Base-by-base conservation (phyloP, 2,888 invertebrate species). In the Diadegma fenestrale region DNA sequence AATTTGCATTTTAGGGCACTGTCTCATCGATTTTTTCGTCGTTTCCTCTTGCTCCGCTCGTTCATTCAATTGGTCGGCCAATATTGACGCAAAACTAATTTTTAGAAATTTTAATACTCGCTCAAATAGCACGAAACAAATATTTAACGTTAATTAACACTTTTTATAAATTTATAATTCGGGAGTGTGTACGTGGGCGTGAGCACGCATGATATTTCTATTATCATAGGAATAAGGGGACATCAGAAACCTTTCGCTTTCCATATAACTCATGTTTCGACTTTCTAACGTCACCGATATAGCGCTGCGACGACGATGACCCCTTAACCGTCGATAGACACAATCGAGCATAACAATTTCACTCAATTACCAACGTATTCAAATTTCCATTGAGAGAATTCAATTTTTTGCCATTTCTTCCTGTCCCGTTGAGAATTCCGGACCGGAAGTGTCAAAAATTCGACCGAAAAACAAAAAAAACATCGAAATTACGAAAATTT, bases 161-260 rank as follows among this genome's bases (percentile, higher is more conserved):
- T 37, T 37, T 37, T 37, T 37, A 2, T 37, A 37, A 37, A 58
- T 22, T 58, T 8, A n/a, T n/a, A 58, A 26, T 58, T 26, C 12
- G 26, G 58, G 14, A 26, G 37, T 64, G 37, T 10, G 37, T 19
- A 41, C 58, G 79, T 51, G 63, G 64, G 30, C 14, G 33, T 5
- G 30, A 51, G 63, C 83, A 63, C 68, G 76, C 51, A 41, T 61
- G 66, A 51, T 80, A 72, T 80, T 54, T 76, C 64, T 76, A 84
- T 84, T 84, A 76, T 80, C 58, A 76, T 80, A 80, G 48, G n/a
- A 37, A 43, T 80, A 80, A 80, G 80, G 80, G 33, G 81, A 54
- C 69, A 63, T 64, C 54, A 37, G 33, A 48, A 33, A 64, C 48
- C 76, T 76, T 76, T 45, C 76, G 76, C 48, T 45, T 76, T 76